phyloP scores from a whole-genome alignment of 2,797 vertebrate species.

The Sebastes baramenuke region DNA sequence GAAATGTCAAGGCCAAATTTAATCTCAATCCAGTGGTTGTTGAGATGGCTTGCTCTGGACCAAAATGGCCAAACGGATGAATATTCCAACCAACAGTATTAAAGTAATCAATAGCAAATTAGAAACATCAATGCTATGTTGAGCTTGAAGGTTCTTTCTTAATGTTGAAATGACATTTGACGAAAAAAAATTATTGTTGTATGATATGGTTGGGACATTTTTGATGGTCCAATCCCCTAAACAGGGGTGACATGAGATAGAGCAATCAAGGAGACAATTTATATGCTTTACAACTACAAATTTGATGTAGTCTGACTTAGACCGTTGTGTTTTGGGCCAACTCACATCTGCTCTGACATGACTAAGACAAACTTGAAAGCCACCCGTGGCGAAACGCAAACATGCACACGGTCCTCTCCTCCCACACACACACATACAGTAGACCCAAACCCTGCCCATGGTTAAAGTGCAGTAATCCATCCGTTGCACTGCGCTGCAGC shows the following conservation, averaged over 20 bases:
- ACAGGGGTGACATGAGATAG: neutral
- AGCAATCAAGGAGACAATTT: neutral
- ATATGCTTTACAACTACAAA: neutral
- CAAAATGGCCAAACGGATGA: neutral
- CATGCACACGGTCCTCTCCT: neutral
- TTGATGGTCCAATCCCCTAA: neutral
- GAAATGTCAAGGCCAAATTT: neutral
- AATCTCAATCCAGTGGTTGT: neutral
- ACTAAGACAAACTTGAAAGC: conserved; percentile 7
- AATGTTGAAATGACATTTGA: no score
- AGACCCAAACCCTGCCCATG: conserved; percentile 1
- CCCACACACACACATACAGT: conserved; percentile 17
- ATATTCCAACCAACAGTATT: neutral
- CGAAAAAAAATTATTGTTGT: fast-evolving
- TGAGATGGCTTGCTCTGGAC: neutral
- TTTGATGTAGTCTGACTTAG: conserved; percentile 5
- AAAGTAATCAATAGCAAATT: neutral
- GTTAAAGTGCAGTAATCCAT: conserved; percentile 61
- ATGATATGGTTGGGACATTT: neutral
- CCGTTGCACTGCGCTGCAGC: conserved; percentile 55
- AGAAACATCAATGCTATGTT: neutral
- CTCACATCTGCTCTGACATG: conserved; percentile 7
- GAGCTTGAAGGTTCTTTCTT: neutral
- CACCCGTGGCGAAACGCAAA: neutral
- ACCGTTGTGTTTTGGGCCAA: conserved; percentile 4